Base-by-base conservation (phyloP, 1,140 invertebrate genomes). In the Drosophila bocki region DNA sequence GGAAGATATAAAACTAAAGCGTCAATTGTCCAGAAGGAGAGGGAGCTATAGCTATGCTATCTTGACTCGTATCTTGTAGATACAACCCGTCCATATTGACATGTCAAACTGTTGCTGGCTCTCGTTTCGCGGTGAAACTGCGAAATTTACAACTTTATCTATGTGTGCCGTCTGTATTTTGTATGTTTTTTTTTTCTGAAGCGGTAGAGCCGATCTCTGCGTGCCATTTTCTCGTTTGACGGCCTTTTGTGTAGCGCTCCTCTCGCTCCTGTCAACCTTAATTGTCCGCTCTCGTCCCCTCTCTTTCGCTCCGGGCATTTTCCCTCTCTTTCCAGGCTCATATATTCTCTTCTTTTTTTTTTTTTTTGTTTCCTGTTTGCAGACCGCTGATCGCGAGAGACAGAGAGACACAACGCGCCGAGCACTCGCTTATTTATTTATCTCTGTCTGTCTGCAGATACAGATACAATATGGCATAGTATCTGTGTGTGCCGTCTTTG, bases 91-190 rank as follows among this genome's bases (percentile, higher is more conserved):
- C 58, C 58, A 57, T 90, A 88, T 88, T 88, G 85, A 88, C 84
- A 88, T 87, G 80, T 88, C 78, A 88, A 56, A 86, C 83, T 83
- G 75, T 70, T 65, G 75, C 70, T 61, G 37, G 32, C 32, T 33
- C 71, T 53, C 26, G 53, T 56, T n/a, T 32, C 56, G 41, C 3
- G 56, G 68, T 60, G 56, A 72, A 72, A 78, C 77, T 80, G 84
- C 72, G 62, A 88, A 88, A 87, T 85, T 81, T 90, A 90, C 81
- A 90, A 90, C 86, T 90, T 90, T 90, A 90, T 88, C 85, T 88
- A 90, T 85, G 75, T 88, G 76, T 87, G 84, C 64, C 82, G 82
- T 78, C 78, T 12, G 41, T 48, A 37, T 54, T 37, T 9, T 9
- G 2, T 11, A 3, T 51, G 17, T 17, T 32, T 54, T 37, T 15